Percentiles rank a stretch among this genome's conserved stretches.
Evolutionary conservation across 2,888 invertebrate genomes (phyloP).

Genomic region (Blera fallax): DNA sequence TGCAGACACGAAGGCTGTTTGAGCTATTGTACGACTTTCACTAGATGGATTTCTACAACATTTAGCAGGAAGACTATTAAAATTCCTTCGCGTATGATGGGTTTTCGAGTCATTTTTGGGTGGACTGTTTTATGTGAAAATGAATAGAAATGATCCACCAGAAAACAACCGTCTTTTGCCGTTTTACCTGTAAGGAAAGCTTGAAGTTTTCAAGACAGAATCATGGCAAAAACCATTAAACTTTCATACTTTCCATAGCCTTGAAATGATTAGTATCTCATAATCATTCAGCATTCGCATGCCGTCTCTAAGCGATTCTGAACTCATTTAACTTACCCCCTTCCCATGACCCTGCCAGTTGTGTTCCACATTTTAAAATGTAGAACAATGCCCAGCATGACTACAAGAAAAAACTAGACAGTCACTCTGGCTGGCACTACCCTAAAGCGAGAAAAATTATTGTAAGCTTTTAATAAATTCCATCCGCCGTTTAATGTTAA

Average conservation of each 20-base stretch:
- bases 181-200: no score
- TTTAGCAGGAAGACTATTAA: not conserved
- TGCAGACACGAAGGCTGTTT: constrained; percentile 8
- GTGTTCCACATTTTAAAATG: constrained; percentile 23
- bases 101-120: not conserved
- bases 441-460: constrained; percentile 25
- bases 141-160: no score
- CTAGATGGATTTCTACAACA: not conserved
- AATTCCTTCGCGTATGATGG: not conserved
- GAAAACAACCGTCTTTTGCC: no score
- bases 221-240: not conserved
- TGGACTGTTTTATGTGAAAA: not conserved
- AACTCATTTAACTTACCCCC: not conserved
- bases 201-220: no score
- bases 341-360: constrained; percentile 18
- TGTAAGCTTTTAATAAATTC: constrained; percentile 68
- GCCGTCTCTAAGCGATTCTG: not conserved
- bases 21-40: not conserved
- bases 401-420: constrained; percentile 31
- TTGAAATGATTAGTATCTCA: not conserved
- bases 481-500: constrained; percentile 71
- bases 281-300: not conserved
- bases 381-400: constrained; percentile 46
- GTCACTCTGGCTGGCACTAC: not conserved
- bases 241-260: not conserved